Evolutionary conservation across 2,113 vertebrate species (phyloP), one percentile per base, ranked within the genome.

Genomic region (Porphyrio hochstetteri): DNA sequence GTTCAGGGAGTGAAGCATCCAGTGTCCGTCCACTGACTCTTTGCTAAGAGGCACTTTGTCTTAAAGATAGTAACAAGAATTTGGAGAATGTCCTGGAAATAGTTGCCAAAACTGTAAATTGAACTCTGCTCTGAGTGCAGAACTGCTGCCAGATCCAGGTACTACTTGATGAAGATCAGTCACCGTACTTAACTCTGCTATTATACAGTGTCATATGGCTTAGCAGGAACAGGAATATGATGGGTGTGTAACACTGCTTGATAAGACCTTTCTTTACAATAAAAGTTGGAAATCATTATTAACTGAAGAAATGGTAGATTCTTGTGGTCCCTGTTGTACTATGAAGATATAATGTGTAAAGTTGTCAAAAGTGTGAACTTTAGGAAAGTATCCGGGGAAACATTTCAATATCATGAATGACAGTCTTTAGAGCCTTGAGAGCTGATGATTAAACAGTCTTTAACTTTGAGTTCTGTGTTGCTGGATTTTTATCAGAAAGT

Each of bases 91-190:
- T 90, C 69, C 31, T 52, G 94, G 94, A 90, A 94, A 83, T 33
- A 35, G 44, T 72, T 97, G 96, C 89, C 93, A 97, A 88, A 84
- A 95, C 25, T 90, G 69, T 95, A 97, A 98, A 97, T 96, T 93
- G 71, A 65, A 86, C 48, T 91, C 76, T 42, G 94, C 82, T 79
- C 78, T 78, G 92, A 97, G 84, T 35, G 77, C 65, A 93, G 82
- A 93, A 42, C 55, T 82, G 55, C 81, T 96, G 95, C 96, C 93
- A 96, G 65, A 67, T 94, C 38, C 83, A 72, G 93, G 78, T 90
- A 93, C 82, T 95, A 46, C 76, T 82, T 90, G 78, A 91, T 94
- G 87, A 93, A 93, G 60, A 95, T 96, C 95, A 82, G 88, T 93
- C 95, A 71, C 56, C 48, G 82, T 76, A 53, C 42, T 93, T 94